A percentile compares a stretch with the other conserved stretches of the same genome.
Conservation (phyloP, 2,888 invertebrate species). For the Tillus elongatus region DNA sequence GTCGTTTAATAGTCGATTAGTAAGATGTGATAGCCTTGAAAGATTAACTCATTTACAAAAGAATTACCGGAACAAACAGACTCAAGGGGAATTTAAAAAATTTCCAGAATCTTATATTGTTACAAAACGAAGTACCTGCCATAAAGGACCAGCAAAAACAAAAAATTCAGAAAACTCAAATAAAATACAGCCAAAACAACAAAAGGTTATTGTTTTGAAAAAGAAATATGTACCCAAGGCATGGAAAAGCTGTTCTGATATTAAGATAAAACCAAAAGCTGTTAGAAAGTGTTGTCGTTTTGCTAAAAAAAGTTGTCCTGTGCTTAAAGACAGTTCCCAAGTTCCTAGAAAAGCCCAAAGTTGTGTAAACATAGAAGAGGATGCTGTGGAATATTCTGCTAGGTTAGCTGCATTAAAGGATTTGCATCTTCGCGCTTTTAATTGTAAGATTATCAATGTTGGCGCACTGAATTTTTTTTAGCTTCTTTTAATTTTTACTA, state of each 20-base stretch:
- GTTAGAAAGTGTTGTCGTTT: slow-evolving; percentile 40
- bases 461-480: slow-evolving; percentile 11
- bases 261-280: slow-evolving; percentile 29
- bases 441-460: slow-evolving; percentile 34
- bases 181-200: slow-evolving; percentile 22
- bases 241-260: slow-evolving; percentile 41
- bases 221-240: slow-evolving; percentile 35
- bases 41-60: slow-evolving; percentile 29
- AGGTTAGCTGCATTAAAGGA: slow-evolving; percentile 33
- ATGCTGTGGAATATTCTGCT: slow-evolving; percentile 25
- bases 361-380: slow-evolving; percentile 33
- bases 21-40: slow-evolving; percentile 41
- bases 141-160: slow-evolving; percentile 21
- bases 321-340: slow-evolving; percentile 29
- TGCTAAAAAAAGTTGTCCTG: slow-evolving; percentile 39
- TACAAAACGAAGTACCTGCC: slow-evolving; percentile 28
- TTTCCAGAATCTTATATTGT: slow-evolving; percentile 43
- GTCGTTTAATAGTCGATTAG: slow-evolving; percentile 41
- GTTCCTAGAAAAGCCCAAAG: slow-evolving; percentile 35
- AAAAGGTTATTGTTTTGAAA: slow-evolving; percentile 32
- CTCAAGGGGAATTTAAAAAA: slow-evolving; percentile 31
- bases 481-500: slow-evolving; percentile 6
- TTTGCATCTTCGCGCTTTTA: slow-evolving; percentile 29
- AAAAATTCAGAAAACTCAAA: slow-evolving; percentile 22
- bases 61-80: slow-evolving; percentile 14